Percentiles rank a stretch among this genome's conserved stretches.
Evolutionary conservation across 2,113 vertebrate species (phyloP).

Genomic region (Paracanthobrama guichenoti): DNA sequence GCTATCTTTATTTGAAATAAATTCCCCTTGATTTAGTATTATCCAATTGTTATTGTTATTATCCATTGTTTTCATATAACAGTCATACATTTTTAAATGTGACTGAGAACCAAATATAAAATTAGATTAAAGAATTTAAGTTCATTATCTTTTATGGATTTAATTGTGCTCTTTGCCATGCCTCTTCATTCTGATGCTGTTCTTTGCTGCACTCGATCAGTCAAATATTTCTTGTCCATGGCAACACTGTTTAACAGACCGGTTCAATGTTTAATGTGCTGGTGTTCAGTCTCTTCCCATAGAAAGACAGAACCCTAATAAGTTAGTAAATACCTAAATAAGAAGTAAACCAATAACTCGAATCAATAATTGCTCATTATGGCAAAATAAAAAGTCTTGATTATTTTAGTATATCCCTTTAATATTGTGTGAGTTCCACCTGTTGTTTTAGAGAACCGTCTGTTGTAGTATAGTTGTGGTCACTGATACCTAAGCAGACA

Average conservation of each 20-base stretch:
- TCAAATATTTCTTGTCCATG: neutral
- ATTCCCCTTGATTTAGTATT: neutral
- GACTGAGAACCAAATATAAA: too few relatives aligned
- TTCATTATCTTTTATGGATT: too few relatives aligned
- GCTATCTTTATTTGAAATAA: neutral
- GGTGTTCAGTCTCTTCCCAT: neutral
- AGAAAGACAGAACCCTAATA: neutral
- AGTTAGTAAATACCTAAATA: neutral
- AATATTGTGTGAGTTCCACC: neutral
- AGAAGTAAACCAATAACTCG: neutral
- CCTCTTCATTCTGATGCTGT: neutral
- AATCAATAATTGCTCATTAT: neutral
- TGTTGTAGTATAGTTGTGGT: neutral
- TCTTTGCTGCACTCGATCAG: neutral
- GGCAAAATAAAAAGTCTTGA: neutral
- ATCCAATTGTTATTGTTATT: neutral
- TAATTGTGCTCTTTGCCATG: neutral
- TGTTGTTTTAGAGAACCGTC: conserved; percentile 27
- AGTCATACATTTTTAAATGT: too few relatives aligned
- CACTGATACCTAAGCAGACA: neutral
- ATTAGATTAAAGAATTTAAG: too few relatives aligned
- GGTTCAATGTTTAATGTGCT: neutral
- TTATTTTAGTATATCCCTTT: neutral
- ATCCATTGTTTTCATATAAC: neutral
- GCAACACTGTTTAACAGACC: neutral